Percentiles rank a stretch among this genome's conserved stretches.
These are phyloP conservation scores for Microtus ochrogaster DNA, from an alignment of 2,113 vertebrate species.

Conservation along the genomic window DNA sequence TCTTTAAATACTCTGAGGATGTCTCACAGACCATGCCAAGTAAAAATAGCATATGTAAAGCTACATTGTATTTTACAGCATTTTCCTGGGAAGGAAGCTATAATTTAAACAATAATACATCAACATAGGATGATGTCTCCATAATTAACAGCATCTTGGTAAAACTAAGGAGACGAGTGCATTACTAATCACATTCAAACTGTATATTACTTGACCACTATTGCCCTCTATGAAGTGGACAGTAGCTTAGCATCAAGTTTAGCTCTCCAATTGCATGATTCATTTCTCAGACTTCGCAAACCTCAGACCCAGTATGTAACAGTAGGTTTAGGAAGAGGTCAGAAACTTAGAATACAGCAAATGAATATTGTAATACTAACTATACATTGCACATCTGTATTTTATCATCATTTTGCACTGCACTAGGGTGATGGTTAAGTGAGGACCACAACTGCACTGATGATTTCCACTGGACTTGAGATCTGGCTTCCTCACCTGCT, in stretches of 20 bases:
- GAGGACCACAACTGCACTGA: background rate
- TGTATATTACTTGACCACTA: background rate
- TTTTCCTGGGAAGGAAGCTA: conserved; percentile 58
- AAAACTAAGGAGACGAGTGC: conserved; percentile 29
- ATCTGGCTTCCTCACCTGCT: background rate
- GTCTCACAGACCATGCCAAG: conserved; percentile 59
- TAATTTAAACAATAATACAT: conserved; percentile 56
- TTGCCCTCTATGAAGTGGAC: background rate
- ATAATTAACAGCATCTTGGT: conserved; percentile 46
- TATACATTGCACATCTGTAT: background rate
- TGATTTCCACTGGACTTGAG: background rate
- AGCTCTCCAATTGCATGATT: background rate
- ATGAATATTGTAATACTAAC: background rate
- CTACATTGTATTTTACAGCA: conserved; percentile 34
- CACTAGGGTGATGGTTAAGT: background rate
- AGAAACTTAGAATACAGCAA: conserved; percentile 1
- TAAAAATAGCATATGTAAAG: conserved; percentile 65
- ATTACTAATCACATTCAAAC: conserved; percentile 25
- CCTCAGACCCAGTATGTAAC: background rate
- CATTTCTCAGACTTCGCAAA: background rate
- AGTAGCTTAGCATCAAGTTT: background rate
- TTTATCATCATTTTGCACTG: background rate
- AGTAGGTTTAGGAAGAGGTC: conserved; percentile 4
- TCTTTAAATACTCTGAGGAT: conserved; percentile 65
- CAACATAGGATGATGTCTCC: background rate